Evolutionary conservation across 2,888 invertebrate species (phyloP).

Genomic region (Ptychoptera albimana): DNA sequence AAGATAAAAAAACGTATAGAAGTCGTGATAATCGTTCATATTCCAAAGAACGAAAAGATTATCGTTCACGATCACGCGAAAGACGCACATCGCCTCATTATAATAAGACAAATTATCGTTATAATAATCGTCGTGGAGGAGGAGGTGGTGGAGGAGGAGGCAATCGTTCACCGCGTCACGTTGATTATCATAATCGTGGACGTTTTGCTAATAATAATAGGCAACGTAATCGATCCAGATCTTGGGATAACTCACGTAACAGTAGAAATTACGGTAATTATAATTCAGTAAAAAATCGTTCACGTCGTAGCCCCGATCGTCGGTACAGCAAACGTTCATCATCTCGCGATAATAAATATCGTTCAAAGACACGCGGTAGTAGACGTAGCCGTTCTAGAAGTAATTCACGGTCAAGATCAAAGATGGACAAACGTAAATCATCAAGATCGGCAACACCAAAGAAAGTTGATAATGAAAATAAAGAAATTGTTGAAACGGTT

Average conservation of each 20-base stretch:
- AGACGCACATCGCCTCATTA: conserved; percentile 5
- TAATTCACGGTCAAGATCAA: conserved; percentile 5
- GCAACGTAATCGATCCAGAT: conserved; percentile 7
- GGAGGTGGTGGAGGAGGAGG: conserved; percentile 8
- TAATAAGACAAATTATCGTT: too few relatives aligned
- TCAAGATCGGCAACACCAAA: too few relatives aligned
- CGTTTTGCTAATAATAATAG: conserved; percentile 9
- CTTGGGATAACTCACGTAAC: conserved; percentile 9
- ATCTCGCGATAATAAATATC: conserved; percentile 8
- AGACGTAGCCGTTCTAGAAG: conserved; percentile 11
- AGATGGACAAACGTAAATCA: conserved; percentile 3
- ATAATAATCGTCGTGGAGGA: too few relatives aligned
- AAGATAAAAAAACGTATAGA: too few relatives aligned
- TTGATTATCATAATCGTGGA: conserved; percentile 16
- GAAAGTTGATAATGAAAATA: too few relatives aligned
- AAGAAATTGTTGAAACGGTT: too few relatives aligned
- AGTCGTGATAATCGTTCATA: too few relatives aligned
- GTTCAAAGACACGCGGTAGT: conserved; percentile 18
- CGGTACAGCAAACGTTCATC: too few relatives aligned
- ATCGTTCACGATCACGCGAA: conserved; percentile 12
- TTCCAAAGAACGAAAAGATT: too few relatives aligned
- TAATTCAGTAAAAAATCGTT: too few relatives aligned
- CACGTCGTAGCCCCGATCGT: too few relatives aligned
- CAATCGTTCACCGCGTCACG: conserved; percentile 13
- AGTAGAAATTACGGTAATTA: background rate